Percentiles rank a stretch among this genome's conserved stretches.
phyloP scores from a whole-genome alignment of 2,113 vertebrate genomes.

The Nicator chloris region DNA sequence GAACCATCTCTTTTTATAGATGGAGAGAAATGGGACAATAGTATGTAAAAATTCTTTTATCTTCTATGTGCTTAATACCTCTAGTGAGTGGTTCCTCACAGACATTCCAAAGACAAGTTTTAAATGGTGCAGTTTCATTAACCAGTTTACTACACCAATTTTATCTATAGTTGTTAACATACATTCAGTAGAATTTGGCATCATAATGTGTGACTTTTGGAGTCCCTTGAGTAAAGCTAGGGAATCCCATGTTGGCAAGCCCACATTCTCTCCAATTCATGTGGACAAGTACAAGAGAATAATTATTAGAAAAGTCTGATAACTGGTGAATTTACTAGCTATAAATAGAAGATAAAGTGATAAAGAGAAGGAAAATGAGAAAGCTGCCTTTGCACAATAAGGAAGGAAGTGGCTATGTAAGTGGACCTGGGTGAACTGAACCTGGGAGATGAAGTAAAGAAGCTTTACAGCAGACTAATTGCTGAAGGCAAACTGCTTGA shows the following conservation, averaged over 20 bases:
- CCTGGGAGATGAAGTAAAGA: background rate
- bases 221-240: background rate
- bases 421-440: background rate
- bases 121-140: background rate
- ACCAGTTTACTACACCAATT: background rate
- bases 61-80: background rate
- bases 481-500: background rate
- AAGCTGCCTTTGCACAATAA: background rate
- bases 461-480: background rate
- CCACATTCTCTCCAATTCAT: background rate
- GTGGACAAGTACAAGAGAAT: background rate
- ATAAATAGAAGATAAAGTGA: background rate
- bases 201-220: fast-evolving
- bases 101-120: background rate
- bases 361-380: background rate
- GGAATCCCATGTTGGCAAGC: background rate
- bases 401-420: background rate
- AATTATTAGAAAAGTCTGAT: background rate
- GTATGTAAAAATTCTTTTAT: background rate
- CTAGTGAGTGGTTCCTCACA: background rate
- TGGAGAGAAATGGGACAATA: background rate
- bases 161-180: background rate
- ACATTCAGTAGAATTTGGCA: background rate
- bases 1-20: background rate
- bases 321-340: background rate